Conservation (phyloP, 2,797 vertebrate genomes). For the Jordanella pulchra region DNA sequence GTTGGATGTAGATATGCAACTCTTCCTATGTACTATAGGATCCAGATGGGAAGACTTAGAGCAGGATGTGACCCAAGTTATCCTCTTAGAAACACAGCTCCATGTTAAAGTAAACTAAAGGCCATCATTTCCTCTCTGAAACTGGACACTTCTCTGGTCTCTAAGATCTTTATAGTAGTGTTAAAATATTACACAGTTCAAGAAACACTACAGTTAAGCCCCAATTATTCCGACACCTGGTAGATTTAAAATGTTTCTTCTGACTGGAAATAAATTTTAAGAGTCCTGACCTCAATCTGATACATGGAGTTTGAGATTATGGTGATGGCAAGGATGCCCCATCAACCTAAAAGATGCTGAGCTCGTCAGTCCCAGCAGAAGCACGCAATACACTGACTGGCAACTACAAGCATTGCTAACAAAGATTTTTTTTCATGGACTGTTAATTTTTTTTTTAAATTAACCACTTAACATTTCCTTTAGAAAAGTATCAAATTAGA, state of each 20-base stretch:
- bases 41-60: conserved; percentile 68
- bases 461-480: too few relatives aligned
- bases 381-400: too few relatives aligned
- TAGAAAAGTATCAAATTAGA: too few relatives aligned
- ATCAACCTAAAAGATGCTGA: background rate
- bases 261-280: background rate
- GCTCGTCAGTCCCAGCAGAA: too few relatives aligned
- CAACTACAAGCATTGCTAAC: background rate
- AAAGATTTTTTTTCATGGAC: too few relatives aligned
- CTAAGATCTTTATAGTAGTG: background rate
- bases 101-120: conserved; percentile 50
- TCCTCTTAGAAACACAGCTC: conserved; percentile 60
- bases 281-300: background rate
- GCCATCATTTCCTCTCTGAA: conserved; percentile 34
- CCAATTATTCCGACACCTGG: background rate
- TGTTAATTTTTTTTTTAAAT: too few relatives aligned
- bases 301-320: background rate
- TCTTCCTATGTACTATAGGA: conserved; percentile 36
- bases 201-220: background rate
- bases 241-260: background rate
- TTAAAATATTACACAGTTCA: background rate
- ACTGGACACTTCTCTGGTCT: conserved; percentile 16
- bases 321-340: background rate
- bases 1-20: conserved; percentile 34
- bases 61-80: conserved; percentile 62